Evolutionary conservation across 2,888 invertebrate genomes (phyloP).

Genomic region (Silvanus unidentatus): DNA sequence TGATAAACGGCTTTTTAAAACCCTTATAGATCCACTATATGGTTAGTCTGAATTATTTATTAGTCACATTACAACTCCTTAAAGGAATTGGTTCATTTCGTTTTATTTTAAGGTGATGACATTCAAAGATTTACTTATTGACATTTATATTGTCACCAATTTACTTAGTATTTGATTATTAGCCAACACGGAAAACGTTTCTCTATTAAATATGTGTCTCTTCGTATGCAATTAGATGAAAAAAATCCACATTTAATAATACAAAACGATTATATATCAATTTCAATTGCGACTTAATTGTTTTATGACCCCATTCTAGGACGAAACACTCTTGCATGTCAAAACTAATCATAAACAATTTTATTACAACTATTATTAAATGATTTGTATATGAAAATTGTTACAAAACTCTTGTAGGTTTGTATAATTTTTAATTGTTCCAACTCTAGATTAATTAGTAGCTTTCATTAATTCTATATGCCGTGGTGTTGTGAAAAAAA

Average conservation of each 20-base stretch:
- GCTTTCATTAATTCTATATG: too few relatives aligned
- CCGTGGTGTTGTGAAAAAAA: too few relatives aligned
- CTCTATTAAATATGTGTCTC: background rate
- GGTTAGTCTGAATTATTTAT: background rate
- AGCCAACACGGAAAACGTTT: constrained; percentile 28
- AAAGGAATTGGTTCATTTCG: constrained; percentile 1
- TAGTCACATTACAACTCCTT: background rate
- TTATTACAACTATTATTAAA: too few relatives aligned
- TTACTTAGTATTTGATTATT: constrained; percentile 22
- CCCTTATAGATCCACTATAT: background rate
- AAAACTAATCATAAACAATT: background rate
- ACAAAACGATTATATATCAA: too few relatives aligned
- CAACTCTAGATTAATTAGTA: too few relatives aligned
- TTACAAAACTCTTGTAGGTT: too few relatives aligned
- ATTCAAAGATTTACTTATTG: constrained; percentile 26
- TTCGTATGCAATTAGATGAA: background rate
- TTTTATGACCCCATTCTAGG: background rate
- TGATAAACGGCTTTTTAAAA: constrained; percentile 14
- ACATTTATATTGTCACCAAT: constrained; percentile 21
- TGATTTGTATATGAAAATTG: too few relatives aligned
- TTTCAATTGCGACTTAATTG: background rate
- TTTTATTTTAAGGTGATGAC: constrained; percentile 25
- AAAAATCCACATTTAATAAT: too few relatives aligned
- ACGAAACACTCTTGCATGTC: constrained; percentile 1
- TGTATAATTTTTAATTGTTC: too few relatives aligned